Evolutionary conservation across 2,113 vertebrate genomes (phyloP).

Genomic region (Jaculus jaculus): DNA sequence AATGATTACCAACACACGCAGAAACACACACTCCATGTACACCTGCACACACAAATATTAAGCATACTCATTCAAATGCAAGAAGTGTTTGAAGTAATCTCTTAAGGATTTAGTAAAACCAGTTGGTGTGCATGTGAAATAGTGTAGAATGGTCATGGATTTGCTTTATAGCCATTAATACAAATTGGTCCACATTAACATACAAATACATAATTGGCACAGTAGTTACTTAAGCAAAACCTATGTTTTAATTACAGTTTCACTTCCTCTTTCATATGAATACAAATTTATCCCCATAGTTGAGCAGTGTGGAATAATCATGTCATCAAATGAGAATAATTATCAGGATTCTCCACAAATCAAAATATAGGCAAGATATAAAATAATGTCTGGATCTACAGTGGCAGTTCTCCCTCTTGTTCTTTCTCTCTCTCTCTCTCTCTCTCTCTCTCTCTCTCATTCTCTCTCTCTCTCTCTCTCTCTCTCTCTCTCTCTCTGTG

Average conservation of each 20-base stretch:
- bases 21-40: too few species aligned
- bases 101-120: too few species aligned
- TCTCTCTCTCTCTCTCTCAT: too few species aligned
- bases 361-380: background rate
- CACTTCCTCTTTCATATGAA: background rate
- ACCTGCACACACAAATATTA: too few species aligned
- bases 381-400: background rate
- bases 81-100: too few species aligned
- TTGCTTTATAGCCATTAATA: conserved; percentile 1
- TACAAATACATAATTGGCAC: background rate
- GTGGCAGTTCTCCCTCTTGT: background rate
- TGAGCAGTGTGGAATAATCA: background rate
- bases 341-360: background rate
- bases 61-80: too few species aligned
- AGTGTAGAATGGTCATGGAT: too few species aligned
- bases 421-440: too few species aligned
- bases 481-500: too few species aligned
- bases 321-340: background rate
- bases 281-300: background rate
- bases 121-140: too few species aligned
- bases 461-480: too few species aligned
- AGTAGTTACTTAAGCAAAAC: background rate
- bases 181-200: background rate
- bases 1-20: too few species aligned
- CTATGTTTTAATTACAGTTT: conserved; percentile 12